Conservation (phyloP, 2,888 invertebrate genomes). For the Hypomecis punctinalis region DNA sequence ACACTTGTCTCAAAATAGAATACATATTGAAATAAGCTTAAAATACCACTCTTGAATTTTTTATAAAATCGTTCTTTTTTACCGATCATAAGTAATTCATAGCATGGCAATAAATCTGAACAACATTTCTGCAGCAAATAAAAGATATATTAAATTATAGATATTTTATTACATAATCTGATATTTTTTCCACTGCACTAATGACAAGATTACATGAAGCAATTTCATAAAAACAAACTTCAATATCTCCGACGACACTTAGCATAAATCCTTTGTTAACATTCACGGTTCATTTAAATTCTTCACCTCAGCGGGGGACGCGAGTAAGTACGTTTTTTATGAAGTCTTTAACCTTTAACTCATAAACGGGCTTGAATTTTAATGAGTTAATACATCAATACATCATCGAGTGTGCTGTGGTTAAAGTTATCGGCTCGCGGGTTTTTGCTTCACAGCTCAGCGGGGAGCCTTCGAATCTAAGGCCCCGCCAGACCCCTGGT, state of each 20-base stretch:
- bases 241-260: slow-evolving; percentile 54
- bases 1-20: no score
- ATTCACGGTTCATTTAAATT: slow-evolving; percentile 68
- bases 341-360: slow-evolving; percentile 78
- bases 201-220: slow-evolving; percentile 12
- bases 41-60: no score
- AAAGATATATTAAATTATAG: no score
- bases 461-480: slow-evolving; percentile 66
- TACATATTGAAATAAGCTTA: no score
- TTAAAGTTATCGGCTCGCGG: slow-evolving; percentile 71
- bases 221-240: slow-evolving; percentile 46
- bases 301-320: slow-evolving; percentile 69
- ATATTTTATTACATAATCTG: no score
- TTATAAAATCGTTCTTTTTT: no score
- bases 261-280: slow-evolving; percentile 59
- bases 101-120: no score
- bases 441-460: slow-evolving; percentile 71
- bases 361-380: slow-evolving; percentile 75
- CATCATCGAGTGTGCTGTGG: slow-evolving; percentile 68
- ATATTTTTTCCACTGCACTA: neutral
- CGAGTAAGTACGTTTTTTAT: slow-evolving; percentile 72
- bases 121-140: no score
- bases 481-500: slow-evolving; percentile 67
- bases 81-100: no score
- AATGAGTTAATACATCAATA: slow-evolving; percentile 81